These are phyloP conservation scores for Folsomia manolachei DNA, from an alignment of 2,888 invertebrate species.

Conservation along the genomic window DNA sequence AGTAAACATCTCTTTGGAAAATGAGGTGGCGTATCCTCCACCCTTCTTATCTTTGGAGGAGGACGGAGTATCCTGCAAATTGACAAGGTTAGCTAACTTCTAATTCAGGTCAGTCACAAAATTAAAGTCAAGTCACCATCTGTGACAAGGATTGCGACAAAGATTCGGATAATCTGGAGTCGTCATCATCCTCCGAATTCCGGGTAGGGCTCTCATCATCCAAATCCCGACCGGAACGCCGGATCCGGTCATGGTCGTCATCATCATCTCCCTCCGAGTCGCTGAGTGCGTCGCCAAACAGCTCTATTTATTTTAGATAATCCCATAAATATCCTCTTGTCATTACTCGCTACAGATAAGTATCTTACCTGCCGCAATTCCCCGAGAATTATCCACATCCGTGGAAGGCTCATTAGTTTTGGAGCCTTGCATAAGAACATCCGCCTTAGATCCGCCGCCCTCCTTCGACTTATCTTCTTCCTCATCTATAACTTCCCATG, in stretches of 20 bases:
- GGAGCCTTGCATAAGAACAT: constrained; percentile 49
- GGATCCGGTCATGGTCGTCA: constrained; percentile 57
- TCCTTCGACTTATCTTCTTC: constrained; percentile 64
- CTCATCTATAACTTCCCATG: constrained; percentile 85
- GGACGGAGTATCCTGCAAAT: background rate
- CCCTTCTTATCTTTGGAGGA: constrained; percentile 19
- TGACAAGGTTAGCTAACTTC: constrained; percentile 6
- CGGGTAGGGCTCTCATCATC: constrained; percentile 44
- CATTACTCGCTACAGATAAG: background rate
- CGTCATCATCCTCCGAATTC: constrained; percentile 36
- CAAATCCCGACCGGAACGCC: too few relatives aligned
- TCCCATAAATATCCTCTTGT: background rate
- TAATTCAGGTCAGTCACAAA: too few relatives aligned
- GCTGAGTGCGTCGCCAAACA: constrained; percentile 89
- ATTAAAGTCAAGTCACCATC: background rate
- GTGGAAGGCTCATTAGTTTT: constrained; percentile 46
- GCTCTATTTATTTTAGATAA: constrained; percentile 23
- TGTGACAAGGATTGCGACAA: constrained; percentile 18
- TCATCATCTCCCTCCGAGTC: constrained; percentile 77
- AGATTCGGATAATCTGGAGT: constrained; percentile 43
- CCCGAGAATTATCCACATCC: constrained; percentile 26
- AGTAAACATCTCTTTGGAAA: constrained; percentile 46
- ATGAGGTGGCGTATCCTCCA: constrained; percentile 35
- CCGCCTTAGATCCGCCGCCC: constrained; percentile 42
- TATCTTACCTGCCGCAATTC: constrained; percentile 37